Evolutionary conservation across 1,140 invertebrate genomes (phyloP).

Genomic region (Megathymus violae): DNA sequence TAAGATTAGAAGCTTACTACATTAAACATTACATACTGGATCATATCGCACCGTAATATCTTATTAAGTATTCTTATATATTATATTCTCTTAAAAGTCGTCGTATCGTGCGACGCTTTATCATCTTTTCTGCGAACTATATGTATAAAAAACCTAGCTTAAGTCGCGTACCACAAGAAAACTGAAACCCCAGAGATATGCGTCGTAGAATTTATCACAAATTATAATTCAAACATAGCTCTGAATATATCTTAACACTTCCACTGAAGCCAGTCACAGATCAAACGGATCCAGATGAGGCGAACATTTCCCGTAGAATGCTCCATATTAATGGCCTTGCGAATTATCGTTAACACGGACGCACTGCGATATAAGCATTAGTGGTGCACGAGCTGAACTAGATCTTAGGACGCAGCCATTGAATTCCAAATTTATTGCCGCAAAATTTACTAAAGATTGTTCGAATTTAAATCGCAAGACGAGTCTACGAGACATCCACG

Average conservation of each 20-base stretch:
- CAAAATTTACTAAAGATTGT: slow-evolving; percentile 29
- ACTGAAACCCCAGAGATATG: not conserved
- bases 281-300: slow-evolving; percentile 47
- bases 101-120: not conserved
- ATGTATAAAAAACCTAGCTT: not conserved
- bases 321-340: slow-evolving; percentile 59
- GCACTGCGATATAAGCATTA: slow-evolving; percentile 9
- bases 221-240: slow-evolving; percentile 24
- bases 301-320: slow-evolving; percentile 60
- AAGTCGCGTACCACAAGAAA: slow-evolving; percentile 4
- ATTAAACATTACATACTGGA: no score
- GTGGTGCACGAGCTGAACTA: slow-evolving; percentile 24
- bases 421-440: slow-evolving; percentile 17
- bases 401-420: slow-evolving; percentile 28
- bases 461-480: slow-evolving; percentile 43
- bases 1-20: no score
- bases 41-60: not conserved
- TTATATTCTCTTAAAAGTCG: not conserved
- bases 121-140: not conserved
- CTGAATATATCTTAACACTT: slow-evolving; percentile 16
- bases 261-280: slow-evolving; percentile 40
- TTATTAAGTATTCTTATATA: not conserved
- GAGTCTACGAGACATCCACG: slow-evolving; percentile 37
- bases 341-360: slow-evolving; percentile 62
- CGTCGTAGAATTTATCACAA: not conserved